These are phyloP conservation scores for Octomys mimax DNA, from an alignment of 2,797 vertebrate genomes.

Conservation along the genomic window DNA sequence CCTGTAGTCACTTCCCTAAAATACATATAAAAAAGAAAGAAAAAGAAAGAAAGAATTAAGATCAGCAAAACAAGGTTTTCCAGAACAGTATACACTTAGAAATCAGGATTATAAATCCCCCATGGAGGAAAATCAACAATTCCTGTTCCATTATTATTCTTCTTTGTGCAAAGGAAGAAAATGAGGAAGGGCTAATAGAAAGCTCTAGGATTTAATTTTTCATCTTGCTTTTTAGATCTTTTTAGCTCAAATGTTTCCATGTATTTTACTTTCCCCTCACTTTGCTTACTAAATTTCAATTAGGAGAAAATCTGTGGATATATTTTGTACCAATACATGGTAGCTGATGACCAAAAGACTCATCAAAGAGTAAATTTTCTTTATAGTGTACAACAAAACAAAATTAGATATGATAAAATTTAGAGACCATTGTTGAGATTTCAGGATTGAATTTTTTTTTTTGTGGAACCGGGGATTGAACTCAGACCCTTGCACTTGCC, in stretches of 20 bases:
- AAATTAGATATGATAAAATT: neutral
- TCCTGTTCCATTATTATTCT: neutral
- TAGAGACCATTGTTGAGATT: neutral
- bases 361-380: neutral
- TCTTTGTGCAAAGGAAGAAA: neutral
- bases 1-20: no score
- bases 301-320: neutral
- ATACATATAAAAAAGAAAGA: neutral
- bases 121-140: neutral
- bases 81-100: neutral
- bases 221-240: neutral
- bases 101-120: neutral
- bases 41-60: neutral
- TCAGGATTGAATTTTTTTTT: neutral
- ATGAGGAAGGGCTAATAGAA: neutral
- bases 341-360: neutral
- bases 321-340: neutral
- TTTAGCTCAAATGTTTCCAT: conserved; percentile 8
- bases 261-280: neutral
- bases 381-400: neutral
- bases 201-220: neutral
- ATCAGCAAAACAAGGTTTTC: neutral
- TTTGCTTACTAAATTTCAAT: neutral
- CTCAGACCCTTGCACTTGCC: no score
- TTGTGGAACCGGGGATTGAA: no score